Evolutionary conservation across 2,888 invertebrate genomes (phyloP), one percentile per base, ranked within the genome.

Genomic region (Maniola hyperantus): DNA sequence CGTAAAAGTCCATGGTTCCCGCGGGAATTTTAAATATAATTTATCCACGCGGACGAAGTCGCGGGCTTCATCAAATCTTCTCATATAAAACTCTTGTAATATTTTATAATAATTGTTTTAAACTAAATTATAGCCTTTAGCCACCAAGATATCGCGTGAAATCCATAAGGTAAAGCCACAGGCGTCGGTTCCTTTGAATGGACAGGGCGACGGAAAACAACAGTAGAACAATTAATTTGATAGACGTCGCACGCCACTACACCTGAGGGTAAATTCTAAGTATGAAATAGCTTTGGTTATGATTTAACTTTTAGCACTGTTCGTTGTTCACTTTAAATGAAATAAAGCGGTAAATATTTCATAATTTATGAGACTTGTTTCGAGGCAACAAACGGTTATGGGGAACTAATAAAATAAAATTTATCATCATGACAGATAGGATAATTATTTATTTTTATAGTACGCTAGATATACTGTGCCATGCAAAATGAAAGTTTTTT

Each of bases 261-360:
- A 74, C 75, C 77, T 66, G 72, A 72, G 75, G 76, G 72, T 74
- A 71, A 50, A 53, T 48, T 42, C 50, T 39, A 55, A 11, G 51
- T 61, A 71, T 71, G 72, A 74, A 74, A 73, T 76, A 77, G 72
- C 70, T 75, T 74, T 74, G 71, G 75, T 76, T 75, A 76, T 76
- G 78, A 77, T 77, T 79, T 77, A 78, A 79, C 82, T 75, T 77
- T 78, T 80, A 26, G 80, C 75, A 76, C 79, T 80, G 80, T 83
- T 83, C 80, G 77, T 79, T 79, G 80, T 83, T 83, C 80, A 77
- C 79, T 79, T 74, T 74, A 78, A 80, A 83, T 83, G 78, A 84
- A 85, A 88, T 87, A 84, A 83, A 86, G 83, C 81, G 83, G 85
- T 84, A 83, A 83, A 82, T 78, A 81, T 80, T 81, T 20, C 18